Conservation (phyloP, 2,888 invertebrate genomes). For the Caenorhabditis parvicauda region DNA sequence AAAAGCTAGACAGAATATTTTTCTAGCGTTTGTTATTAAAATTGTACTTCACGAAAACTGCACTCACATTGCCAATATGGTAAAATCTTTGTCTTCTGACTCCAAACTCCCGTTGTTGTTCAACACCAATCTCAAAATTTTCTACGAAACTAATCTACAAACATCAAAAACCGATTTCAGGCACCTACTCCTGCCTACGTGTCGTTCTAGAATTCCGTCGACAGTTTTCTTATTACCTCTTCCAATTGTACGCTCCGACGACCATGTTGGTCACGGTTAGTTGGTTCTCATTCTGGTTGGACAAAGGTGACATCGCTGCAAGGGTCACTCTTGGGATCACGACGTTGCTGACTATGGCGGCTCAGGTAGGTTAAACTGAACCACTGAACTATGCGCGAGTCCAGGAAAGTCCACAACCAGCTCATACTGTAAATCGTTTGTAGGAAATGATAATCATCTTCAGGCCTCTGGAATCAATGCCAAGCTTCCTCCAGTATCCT, state of each 20-base stretch:
- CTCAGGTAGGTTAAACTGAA: constrained; percentile 36
- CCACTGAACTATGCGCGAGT: no score
- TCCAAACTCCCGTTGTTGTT: background rate
- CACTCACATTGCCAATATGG: constrained; percentile 66
- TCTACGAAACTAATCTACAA: background rate
- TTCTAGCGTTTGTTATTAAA: no score
- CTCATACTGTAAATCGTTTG: no score
- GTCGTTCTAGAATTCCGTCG: constrained; percentile 92
- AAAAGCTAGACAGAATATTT: no score
- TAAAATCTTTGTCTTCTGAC: background rate
- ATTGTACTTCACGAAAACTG: no score
- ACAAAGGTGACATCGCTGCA: constrained; percentile 52
- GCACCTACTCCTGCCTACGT: constrained; percentile 83
- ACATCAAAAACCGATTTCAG: background rate
- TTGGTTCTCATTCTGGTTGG: constrained; percentile 44
- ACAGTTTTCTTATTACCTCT: constrained; percentile 90
- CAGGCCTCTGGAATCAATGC: constrained; percentile 50
- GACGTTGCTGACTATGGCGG: constrained; percentile 92
- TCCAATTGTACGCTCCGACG: constrained; percentile 98
- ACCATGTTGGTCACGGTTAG: constrained; percentile 67
- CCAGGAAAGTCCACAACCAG: no score
- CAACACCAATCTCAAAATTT: background rate
- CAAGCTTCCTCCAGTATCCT: constrained; percentile 71
- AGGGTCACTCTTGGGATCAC: constrained; percentile 77
- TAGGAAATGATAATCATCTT: no score